Base-by-base conservation (phyloP, 2,888 invertebrate species). In the Drosophila fungiperda region DNA sequence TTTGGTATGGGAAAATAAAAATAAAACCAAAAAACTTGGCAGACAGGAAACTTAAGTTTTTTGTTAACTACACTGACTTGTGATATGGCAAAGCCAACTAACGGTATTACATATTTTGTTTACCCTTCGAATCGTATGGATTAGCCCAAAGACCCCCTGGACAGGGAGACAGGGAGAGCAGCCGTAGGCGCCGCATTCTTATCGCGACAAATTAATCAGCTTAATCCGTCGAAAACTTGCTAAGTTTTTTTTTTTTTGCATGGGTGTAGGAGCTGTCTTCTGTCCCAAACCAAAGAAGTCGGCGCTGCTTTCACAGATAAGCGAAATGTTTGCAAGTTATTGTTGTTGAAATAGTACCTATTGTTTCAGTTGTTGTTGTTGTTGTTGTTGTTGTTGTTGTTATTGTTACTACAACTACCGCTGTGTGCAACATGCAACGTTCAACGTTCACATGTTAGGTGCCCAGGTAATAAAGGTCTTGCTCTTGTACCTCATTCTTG, bases 151-250 rank as follows among this genome's bases (percentile, higher is more conserved):
- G 63, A 59, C 48, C 36, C 33, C 64, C 49, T 33, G 17, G 42
- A 4, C 12, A 9, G 48, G 33, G 42, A 12, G 35, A 12, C 35
- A 12, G 35, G 36, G 20, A 3, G 54, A 38, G 26, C 32, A 29
- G 49, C 26, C 0, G 76, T 68, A 70, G 79, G 64, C 79, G 79
- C 86, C 83, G 87, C 79, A 80, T 76, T 87, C 88, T 90, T 89
- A 91, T 89, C 89, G 83, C 75, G 73, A 72, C 76, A 89, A 90
- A 89, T 91, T 91, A 89, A 89, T 89, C 89, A 86, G 89, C 90
- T 89, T 89, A 89, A 89, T 89, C 89, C 89, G 80, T 78, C 82
- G 78, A 89, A 87, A 89, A 90, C 82, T 87, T 88, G 84, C 73
- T 74, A 76, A 76, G 72, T 76, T 85, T 29, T 29, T 29, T 29